phyloP scores from a whole-genome alignment of 1,140 invertebrate species.

The Conus ventricosus region DNA sequence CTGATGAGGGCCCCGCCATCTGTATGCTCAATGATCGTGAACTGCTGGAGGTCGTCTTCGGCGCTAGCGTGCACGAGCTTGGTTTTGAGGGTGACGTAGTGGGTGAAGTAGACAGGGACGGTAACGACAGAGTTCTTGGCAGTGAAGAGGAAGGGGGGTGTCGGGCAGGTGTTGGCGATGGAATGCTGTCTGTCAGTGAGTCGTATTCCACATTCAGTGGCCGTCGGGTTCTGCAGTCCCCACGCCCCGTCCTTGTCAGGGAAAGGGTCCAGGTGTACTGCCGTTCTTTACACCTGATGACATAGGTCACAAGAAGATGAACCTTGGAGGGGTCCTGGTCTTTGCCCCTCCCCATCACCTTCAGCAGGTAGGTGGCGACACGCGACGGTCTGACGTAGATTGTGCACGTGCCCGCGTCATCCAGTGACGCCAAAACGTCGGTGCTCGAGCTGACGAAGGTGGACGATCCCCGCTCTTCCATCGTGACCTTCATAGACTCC shows the following conservation, averaged over 20 bases:
- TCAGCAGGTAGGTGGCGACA: background rate
- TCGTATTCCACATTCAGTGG: background rate
- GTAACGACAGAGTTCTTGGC: background rate
- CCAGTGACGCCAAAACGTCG: constrained; percentile 18
- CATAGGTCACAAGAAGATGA: background rate
- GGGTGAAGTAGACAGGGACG: background rate
- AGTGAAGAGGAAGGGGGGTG: background rate
- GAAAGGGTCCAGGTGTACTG: background rate
- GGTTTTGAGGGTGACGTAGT: background rate
- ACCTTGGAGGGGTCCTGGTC: background rate
- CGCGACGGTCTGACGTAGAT: constrained; percentile 25
- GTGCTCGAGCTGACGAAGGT: background rate
- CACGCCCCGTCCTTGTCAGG: background rate
- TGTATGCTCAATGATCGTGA: background rate
- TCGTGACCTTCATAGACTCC: background rate
- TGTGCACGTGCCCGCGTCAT: constrained; percentile 6
- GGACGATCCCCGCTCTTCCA: background rate
- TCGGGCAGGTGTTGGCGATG: background rate
- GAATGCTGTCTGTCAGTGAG: background rate
- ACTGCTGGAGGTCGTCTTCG: background rate
- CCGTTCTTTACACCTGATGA: background rate
- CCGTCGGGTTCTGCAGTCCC: constrained; percentile 9
- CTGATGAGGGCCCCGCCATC: background rate
- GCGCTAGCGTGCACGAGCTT: background rate
- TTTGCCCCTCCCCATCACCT: background rate